Conservation (phyloP, 2,888 invertebrate genomes). For the Epinotia nisella region DNA sequence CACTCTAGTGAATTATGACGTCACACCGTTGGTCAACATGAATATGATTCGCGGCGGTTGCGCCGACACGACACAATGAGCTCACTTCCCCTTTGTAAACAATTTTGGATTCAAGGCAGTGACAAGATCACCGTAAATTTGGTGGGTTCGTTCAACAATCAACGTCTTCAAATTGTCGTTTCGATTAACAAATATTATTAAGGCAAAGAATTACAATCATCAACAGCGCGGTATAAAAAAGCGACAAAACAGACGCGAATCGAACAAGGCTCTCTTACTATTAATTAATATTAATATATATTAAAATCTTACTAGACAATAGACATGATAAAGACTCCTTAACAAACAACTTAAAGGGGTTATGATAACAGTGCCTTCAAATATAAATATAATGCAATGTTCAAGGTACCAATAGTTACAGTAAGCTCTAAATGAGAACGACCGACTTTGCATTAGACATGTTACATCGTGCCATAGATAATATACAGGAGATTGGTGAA, state of each 20-base stretch:
- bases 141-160: conserved; percentile 55
- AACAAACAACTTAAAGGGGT: conserved; percentile 82
- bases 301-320: conserved; percentile 83
- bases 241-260: conserved; percentile 75
- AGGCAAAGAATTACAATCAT: conserved; percentile 62
- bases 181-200: conserved; percentile 66
- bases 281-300: conserved; percentile 79
- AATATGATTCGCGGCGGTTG: not conserved
- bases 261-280: conserved; percentile 78
- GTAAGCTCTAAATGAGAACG: conserved; percentile 77
- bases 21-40: not conserved
- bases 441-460: conserved; percentile 58
- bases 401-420: conserved; percentile 76
- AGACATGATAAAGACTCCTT: conserved; percentile 83
- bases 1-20: not conserved
- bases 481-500: conserved; percentile 41
- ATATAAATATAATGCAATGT: conserved; percentile 77
- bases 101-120: conserved; percentile 72
- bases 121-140: conserved; percentile 63
- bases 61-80: not conserved
- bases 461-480: conserved; percentile 45
- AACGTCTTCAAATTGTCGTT: conserved; percentile 62
- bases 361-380: conserved; percentile 81
- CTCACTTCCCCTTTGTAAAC: conserved; percentile 51
- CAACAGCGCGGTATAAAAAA: conserved; percentile 73